phyloP scores from a whole-genome alignment of 2,888 invertebrate genomes.

The Paralinhomoeus sp. region DNA sequence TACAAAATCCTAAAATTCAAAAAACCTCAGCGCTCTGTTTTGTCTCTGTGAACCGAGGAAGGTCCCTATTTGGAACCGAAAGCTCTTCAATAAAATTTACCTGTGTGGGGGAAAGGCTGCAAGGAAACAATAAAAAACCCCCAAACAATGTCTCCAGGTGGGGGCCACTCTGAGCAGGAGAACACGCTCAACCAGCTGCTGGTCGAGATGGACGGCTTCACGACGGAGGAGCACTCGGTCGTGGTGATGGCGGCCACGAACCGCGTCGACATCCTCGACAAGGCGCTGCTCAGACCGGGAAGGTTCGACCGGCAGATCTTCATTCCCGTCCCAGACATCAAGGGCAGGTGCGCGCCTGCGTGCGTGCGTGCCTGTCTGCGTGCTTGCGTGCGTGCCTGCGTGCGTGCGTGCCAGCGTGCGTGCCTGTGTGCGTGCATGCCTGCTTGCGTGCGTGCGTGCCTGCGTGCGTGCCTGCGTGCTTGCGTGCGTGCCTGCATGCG shows the following conservation, averaged over 20 bases:
- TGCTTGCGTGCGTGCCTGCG: too few relatives aligned
- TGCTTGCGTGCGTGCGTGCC: too few relatives aligned
- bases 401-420: constrained; percentile 91
- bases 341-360: too few relatives aligned
- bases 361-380: too few relatives aligned
- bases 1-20: too few relatives aligned
- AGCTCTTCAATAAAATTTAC: too few relatives aligned
- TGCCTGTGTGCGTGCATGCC: too few relatives aligned
- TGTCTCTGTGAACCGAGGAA: too few relatives aligned
- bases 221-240: constrained; percentile 64
- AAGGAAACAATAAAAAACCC: constrained; percentile 69
- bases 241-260: constrained; percentile 98
- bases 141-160: constrained; percentile 81
- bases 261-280: constrained; percentile 81
- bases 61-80: too few relatives aligned
- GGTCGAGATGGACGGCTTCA: constrained; percentile 99
- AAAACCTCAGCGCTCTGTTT: too few relatives aligned
- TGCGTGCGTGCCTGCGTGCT: too few relatives aligned
- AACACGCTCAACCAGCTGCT: constrained; percentile 91
- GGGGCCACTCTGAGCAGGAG: constrained; percentile 92
- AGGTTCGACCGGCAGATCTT: constrained; percentile 95
- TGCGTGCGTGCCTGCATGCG: too few relatives aligned
- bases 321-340: constrained; percentile 93
- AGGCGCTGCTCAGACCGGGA: constrained; percentile 83
- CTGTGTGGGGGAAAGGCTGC: constrained; percentile 90